phyloP scores from a whole-genome alignment of 2,797 vertebrate genomes.

The Lepus oiostolus region DNA sequence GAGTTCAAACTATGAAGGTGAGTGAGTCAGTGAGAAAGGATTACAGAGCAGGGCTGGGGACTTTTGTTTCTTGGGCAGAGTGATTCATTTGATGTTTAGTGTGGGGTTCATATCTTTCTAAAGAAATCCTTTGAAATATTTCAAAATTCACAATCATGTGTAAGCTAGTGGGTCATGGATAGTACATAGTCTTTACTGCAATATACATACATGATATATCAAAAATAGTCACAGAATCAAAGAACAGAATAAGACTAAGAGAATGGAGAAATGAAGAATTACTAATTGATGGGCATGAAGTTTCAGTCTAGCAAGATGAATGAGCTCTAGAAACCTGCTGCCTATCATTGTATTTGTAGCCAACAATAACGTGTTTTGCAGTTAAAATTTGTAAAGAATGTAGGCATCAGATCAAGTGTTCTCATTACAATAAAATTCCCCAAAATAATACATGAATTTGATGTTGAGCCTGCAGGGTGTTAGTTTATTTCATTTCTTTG shows the following conservation, averaged over 20 bases:
- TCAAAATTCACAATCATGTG: not conserved
- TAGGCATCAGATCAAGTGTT: not conserved
- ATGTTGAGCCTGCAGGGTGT: not conserved
- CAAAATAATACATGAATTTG: not conserved
- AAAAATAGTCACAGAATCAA: not conserved
- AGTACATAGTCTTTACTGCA: conserved; percentile 29
- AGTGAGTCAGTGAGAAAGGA: not conserved
- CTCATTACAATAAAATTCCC: not conserved
- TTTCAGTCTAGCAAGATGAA: not conserved
- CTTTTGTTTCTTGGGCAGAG: not conserved
- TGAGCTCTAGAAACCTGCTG: not conserved
- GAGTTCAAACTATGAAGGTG: not conserved
- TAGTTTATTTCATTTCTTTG: not conserved
- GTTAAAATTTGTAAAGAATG: not conserved
- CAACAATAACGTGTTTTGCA: not conserved
- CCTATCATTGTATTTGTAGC: too few relatives aligned
- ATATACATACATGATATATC: not conserved
- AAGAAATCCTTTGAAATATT: conserved; percentile 14
- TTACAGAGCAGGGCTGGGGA: not conserved
- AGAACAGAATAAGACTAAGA: not conserved
- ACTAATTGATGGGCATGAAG: too few relatives aligned
- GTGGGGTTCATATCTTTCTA: not conserved
- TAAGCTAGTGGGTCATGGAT: not conserved
- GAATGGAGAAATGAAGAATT: not conserved
- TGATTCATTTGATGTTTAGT: not conserved